phyloP scores from a whole-genome alignment of 2,113 vertebrate species.

The Pterocles orientalis region DNA sequence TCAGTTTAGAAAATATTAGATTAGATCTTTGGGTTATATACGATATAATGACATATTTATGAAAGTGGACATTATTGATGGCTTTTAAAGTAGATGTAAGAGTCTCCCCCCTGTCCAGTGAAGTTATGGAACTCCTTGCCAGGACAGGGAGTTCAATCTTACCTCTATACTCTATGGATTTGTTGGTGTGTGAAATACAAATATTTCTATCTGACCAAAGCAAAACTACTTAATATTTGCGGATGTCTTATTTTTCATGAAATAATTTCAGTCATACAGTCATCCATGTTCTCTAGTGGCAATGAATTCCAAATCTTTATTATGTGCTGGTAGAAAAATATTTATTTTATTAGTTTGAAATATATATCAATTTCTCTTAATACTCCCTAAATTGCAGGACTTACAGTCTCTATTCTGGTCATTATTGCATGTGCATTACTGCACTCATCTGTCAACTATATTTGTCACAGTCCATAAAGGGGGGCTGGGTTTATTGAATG shows the following conservation, averaged over 20 bases:
- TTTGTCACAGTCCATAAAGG: slow-evolving; percentile 30
- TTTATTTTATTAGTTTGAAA: neutral
- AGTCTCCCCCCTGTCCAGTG: neutral
- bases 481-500: neutral
- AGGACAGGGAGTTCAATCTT: neutral
- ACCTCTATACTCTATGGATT: neutral
- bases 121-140: neutral
- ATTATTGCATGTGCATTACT: neutral
- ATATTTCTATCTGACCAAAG: neutral
- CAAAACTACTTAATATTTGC: neutral
- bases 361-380: neutral
- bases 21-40: neutral
- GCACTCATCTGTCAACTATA: neutral
- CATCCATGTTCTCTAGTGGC: neutral
- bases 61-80: neutral
- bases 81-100: neutral
- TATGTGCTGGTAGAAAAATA: slow-evolving; percentile 26
- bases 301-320: slow-evolving; percentile 21
- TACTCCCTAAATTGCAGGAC: neutral
- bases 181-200: neutral
- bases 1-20: neutral
- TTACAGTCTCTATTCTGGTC: neutral
- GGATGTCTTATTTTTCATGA: neutral
- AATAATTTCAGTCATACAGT: neutral
- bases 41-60: neutral